A percentile compares a stretch with the other conserved stretches of the same genome.
Conservation (phyloP, 2,888 invertebrate genomes). For the Cephus pygmeus region DNA sequence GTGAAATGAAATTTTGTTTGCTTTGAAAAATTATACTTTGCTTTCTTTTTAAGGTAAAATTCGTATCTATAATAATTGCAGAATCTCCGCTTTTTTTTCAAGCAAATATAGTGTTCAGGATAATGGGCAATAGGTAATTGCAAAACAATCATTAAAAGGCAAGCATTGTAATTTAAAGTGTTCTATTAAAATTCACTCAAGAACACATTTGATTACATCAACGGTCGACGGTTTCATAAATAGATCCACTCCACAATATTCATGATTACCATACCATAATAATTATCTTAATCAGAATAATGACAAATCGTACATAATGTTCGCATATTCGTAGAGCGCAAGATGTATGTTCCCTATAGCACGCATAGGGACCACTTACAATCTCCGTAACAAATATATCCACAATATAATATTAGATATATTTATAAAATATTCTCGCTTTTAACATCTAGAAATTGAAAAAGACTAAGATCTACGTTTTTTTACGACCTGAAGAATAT, state of each 20-base stretch:
- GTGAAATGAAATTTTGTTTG: conserved; percentile 4
- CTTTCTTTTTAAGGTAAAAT: neutral
- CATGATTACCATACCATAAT: conserved; percentile 52
- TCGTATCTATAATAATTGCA: neutral
- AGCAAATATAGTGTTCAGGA: neutral
- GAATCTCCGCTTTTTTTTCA: neutral
- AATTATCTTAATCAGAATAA: conserved; percentile 41
- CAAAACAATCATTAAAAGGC: neutral
- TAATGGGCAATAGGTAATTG: neutral
- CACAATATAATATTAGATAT: conserved; percentile 37
- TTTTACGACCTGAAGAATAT: conserved; percentile 39
- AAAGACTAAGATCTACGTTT: conserved; percentile 41
- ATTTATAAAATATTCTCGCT: conserved; percentile 41
- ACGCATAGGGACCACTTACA: conserved; percentile 28
- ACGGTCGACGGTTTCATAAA: conserved; percentile 59
- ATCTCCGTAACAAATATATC: conserved; percentile 40
- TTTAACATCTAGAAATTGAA: conserved; percentile 52
- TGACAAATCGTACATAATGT: conserved; percentile 36
- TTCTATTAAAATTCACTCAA: conserved; percentile 60
- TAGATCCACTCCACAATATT: conserved; percentile 57
- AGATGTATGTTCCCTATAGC: conserved; percentile 22
- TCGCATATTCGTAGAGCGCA: conserved; percentile 17
- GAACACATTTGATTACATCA: conserved; percentile 62
- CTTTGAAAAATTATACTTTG: neutral
- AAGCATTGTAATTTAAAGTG: conserved; percentile 46